These are phyloP conservation scores for Magallana angulata DNA, from an alignment of 1,140 invertebrate species.

Conservation along the genomic window DNA sequence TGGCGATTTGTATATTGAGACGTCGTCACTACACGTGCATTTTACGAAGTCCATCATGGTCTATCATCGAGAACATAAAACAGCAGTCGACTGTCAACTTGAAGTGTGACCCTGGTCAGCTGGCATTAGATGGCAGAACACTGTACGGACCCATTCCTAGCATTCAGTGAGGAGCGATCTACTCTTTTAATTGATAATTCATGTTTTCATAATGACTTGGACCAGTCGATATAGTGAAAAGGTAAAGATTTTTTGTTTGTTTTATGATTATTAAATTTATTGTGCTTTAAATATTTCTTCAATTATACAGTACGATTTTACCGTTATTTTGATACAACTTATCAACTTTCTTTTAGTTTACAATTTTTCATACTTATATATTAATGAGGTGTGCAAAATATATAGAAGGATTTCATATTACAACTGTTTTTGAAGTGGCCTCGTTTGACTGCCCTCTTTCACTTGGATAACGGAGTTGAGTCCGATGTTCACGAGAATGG, in stretches of 20 bases:
- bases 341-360: background rate
- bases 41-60: background rate
- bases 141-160: background rate
- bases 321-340: background rate
- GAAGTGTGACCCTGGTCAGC: conserved; percentile 25
- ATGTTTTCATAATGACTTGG: conserved; percentile 11
- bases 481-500: background rate
- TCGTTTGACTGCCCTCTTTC: conserved; percentile 24
- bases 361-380: too few species aligned
- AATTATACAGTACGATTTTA: background rate
- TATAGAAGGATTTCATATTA: background rate
- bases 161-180: background rate
- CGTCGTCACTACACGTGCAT: background rate
- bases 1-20: background rate
- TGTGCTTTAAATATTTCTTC: too few species aligned
- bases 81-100: conserved; percentile 11
- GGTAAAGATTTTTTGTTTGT: background rate
- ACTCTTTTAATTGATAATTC: background rate
- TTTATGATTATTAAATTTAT: background rate
- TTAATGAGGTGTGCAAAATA: too few species aligned
- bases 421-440: conserved; percentile 1
- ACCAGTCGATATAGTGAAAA: conserved; percentile 37
- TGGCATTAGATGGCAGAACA: background rate
- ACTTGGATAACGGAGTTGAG: background rate
- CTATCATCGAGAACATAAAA: conserved; percentile 12